Percentiles rank a stretch among this genome's conserved stretches.
phyloP scores from a whole-genome alignment of 2,888 invertebrate genomes.

The Helleia helle region DNA sequence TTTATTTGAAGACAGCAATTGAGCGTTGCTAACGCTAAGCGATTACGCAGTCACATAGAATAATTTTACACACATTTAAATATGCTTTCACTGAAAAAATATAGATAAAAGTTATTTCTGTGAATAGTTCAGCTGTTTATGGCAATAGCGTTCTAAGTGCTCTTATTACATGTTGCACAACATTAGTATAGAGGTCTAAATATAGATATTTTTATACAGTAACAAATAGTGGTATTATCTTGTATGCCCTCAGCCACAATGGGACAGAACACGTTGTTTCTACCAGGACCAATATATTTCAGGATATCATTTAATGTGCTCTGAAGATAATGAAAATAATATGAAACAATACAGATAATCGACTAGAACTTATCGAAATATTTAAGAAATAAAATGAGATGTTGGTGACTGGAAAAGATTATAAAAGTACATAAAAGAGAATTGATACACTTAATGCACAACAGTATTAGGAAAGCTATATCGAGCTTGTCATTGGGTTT shows the following conservation, averaged over 20 bases:
- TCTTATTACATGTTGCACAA: constrained; percentile 22
- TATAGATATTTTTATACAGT: constrained; percentile 22
- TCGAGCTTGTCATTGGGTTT: too few species aligned
- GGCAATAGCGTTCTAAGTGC: constrained; percentile 24
- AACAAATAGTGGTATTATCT: constrained; percentile 8
- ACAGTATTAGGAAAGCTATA: too few species aligned
- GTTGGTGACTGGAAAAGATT: not conserved
- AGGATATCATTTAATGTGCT: not conserved
- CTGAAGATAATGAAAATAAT: too few species aligned
- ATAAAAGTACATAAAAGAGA: not conserved
- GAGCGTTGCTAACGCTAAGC: constrained; percentile 19
- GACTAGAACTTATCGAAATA: not conserved
- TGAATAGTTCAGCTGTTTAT: constrained; percentile 12
- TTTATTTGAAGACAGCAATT: constrained; percentile 14
- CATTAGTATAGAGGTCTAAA: constrained; percentile 15
- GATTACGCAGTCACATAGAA: constrained; percentile 4
- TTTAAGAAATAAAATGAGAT: not conserved
- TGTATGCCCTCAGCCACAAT: not conserved
- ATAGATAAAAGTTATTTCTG: constrained; percentile 7
- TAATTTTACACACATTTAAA: constrained; percentile 10
- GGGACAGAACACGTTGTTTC: not conserved
- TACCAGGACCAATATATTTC: constrained; percentile 10
- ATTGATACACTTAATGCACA: too few species aligned
- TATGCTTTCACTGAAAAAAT: constrained; percentile 10
- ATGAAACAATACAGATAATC: too few species aligned